Conservation (phyloP, 2,797 vertebrate species). For the Pangasius krempfi region DNA sequence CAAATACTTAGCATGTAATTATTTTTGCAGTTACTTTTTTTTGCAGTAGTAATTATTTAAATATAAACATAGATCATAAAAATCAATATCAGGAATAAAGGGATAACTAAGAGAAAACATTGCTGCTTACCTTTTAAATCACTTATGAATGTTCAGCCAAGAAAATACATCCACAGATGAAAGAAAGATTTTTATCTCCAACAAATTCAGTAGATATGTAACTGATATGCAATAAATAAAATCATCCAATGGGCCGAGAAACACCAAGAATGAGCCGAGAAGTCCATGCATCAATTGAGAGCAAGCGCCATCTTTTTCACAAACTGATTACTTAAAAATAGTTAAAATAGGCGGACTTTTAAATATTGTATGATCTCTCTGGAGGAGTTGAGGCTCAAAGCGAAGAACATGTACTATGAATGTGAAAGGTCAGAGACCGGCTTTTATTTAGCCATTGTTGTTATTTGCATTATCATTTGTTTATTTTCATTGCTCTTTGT, state of each 20-base stretch:
- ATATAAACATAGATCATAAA: neutral
- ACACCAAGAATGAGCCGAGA: neutral
- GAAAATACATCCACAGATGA: neutral
- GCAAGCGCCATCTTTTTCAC: neutral
- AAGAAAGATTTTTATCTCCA: neutral
- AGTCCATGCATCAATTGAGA: neutral
- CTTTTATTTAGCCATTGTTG: constrained; percentile 58
- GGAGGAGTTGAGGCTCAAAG: neutral
- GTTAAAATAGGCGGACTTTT: neutral
- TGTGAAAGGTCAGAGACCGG: neutral
- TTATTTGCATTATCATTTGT: constrained; percentile 73
- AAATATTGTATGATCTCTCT: neutral
- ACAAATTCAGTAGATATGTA: neutral
- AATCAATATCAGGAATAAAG: neutral
- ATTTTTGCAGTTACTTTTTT: neutral
- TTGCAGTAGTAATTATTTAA: neutral
- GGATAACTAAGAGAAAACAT: neutral
- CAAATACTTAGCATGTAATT: neutral
- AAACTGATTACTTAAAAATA: neutral
- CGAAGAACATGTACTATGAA: constrained; percentile 12
- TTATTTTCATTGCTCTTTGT: constrained; percentile 72
- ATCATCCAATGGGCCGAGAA: neutral
- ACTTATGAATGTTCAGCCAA: neutral
- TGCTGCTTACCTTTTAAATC: constrained; percentile 17
- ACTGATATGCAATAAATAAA: neutral